Evolutionary conservation across 2,113 vertebrate species (phyloP).

Genomic region (Rhodinocichla rosea): DNA sequence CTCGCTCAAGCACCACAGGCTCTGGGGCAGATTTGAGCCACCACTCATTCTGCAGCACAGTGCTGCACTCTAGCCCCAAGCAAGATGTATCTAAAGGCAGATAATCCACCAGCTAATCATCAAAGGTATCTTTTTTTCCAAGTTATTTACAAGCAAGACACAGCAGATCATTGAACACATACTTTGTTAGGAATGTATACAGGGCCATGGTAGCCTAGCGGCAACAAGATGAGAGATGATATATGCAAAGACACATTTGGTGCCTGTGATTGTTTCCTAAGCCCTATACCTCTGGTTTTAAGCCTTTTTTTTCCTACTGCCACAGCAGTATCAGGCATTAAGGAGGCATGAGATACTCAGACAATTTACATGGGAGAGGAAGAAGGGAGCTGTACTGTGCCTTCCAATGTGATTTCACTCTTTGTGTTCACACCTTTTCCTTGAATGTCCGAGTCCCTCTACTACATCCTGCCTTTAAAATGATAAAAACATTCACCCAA

Average conservation of each 20-base stretch:
- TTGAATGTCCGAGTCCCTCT: background rate
- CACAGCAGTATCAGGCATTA: background rate
- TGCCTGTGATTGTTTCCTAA: background rate
- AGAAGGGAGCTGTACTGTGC: background rate
- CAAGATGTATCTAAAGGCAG: background rate
- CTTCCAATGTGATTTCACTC: background rate
- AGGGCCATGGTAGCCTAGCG: background rate
- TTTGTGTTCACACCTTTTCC: background rate
- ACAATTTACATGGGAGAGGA: background rate
- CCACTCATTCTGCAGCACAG: background rate
- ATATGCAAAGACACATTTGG: background rate
- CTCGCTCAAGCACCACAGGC: background rate
- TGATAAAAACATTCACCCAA: background rate
- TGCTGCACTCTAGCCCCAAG: background rate
- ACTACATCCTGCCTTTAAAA: background rate
- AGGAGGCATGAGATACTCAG: background rate
- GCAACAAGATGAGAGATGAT: background rate
- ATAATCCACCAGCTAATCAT: background rate
- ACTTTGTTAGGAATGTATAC: background rate
- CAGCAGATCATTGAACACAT: background rate
- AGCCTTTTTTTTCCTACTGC: background rate
- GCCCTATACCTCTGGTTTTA: background rate
- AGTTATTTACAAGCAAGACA: background rate
- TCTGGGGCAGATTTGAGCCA: background rate
- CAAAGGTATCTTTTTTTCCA: background rate